A percentile compares a stretch with the other conserved stretches of the same genome.
These are phyloP conservation scores for Chymomyza costata DNA, from an alignment of 1,140 invertebrate genomes.

Conservation along the genomic window DNA sequence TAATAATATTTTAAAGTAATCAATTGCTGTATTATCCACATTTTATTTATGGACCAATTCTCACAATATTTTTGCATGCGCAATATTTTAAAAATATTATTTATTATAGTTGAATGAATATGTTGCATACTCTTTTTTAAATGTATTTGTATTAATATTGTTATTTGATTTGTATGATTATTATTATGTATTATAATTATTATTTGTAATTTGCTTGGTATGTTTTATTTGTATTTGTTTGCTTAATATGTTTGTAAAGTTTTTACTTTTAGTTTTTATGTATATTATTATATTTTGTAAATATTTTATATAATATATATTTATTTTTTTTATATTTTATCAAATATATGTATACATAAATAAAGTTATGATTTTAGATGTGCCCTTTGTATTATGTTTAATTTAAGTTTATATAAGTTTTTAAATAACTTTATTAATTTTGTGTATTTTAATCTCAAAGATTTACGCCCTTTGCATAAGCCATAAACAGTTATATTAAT, in stretches of 20 bases:
- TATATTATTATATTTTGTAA: slow-evolving; percentile 27
- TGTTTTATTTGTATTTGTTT: slow-evolving; percentile 11
- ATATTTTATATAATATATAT: slow-evolving; percentile 46
- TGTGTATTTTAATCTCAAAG: slow-evolving; percentile 41
- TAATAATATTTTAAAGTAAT: slow-evolving; percentile 47
- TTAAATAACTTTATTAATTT: no score
- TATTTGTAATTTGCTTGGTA: slow-evolving; percentile 17
- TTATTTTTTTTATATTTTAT: slow-evolving; percentile 10
- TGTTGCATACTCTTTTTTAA: slow-evolving; percentile 30
- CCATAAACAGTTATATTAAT: slow-evolving; percentile 40
- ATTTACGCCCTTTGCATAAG: slow-evolving; percentile 25
- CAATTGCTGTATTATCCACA: slow-evolving; percentile 64
- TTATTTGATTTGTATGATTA: slow-evolving; percentile 30
- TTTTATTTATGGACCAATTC: slow-evolving; percentile 42
- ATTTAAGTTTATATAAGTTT: slow-evolving; percentile 28
- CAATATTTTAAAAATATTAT: slow-evolving; percentile 30
- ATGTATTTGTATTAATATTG: slow-evolving; percentile 23
- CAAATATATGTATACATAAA: slow-evolving; percentile 47
- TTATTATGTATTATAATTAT: slow-evolving; percentile 26
- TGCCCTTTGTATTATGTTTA: slow-evolving; percentile 39
- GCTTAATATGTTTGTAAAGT: slow-evolving; percentile 11
- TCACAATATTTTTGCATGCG: slow-evolving; percentile 41
- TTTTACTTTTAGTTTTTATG: slow-evolving; percentile 17
- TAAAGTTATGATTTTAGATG: slow-evolving; percentile 50
- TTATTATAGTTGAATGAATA: slow-evolving; percentile 31